phyloP scores from a whole-genome alignment of 2,797 vertebrate genomes.

The Chanos chanos region DNA sequence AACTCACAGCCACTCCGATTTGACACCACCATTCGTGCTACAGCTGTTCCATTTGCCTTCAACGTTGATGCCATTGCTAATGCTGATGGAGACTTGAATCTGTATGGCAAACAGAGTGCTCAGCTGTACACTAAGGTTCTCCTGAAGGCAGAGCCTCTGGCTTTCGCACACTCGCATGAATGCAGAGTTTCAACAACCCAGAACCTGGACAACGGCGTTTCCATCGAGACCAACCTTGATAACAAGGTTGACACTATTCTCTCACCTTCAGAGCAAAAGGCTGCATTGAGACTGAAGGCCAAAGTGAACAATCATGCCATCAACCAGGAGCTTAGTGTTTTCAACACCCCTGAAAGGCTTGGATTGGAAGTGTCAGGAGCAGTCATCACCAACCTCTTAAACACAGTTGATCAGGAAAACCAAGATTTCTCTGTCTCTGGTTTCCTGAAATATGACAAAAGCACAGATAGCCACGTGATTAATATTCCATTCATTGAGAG shows the following conservation, averaged over 20 bases:
- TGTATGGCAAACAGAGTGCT: conserved; percentile 79
- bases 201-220: conserved; percentile 53
- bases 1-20: conserved; percentile 79
- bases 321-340: conserved; percentile 76
- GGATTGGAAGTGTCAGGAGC: conserved; percentile 77
- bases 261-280: conserved; percentile 76
- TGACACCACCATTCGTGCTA: conserved; percentile 72
- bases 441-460: conserved; percentile 92
- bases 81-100: conserved; percentile 75
- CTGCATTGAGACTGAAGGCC: conserved; percentile 75
- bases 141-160: conserved; percentile 81
- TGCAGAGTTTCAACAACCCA: conserved; percentile 80
- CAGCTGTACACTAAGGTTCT: conserved; percentile 86
- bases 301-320: conserved; percentile 81
- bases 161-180: conserved; percentile 81
- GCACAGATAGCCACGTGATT: conserved; percentile 77
- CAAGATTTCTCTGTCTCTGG: conserved; percentile 83
- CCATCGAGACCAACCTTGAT: conserved; percentile 68
- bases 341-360: conserved; percentile 78
- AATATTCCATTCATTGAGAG: conserved; percentile 77
- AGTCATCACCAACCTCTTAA: conserved; percentile 73
- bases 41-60: conserved; percentile 79
- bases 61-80: conserved; percentile 77
- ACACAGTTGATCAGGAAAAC: conserved; percentile 57
- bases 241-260: conserved; percentile 72